Conservation (phyloP, 2,888 invertebrate species). For the Monochamus alternatus region DNA sequence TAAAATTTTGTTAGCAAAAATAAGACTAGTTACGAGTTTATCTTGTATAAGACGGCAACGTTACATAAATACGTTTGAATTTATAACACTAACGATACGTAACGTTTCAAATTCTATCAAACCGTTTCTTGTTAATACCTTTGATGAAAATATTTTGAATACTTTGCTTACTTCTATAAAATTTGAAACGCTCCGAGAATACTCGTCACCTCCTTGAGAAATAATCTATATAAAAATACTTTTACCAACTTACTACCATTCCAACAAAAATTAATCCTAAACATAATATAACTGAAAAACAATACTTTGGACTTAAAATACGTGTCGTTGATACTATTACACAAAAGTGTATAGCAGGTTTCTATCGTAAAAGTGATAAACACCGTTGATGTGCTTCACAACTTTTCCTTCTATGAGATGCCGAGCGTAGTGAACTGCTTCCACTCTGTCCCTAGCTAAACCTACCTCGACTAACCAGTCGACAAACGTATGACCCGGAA, state of each 20-base stretch:
- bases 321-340: slow-evolving; percentile 42
- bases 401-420: slow-evolving; percentile 89
- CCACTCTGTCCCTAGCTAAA: slow-evolving; percentile 83
- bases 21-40: no score
- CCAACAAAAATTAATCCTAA: background rate
- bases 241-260: background rate
- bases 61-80: slow-evolving; percentile 4
- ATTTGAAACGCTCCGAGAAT: background rate
- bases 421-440: slow-evolving; percentile 87
- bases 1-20: no score
- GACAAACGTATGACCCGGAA: slow-evolving; percentile 88
- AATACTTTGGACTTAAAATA: background rate
- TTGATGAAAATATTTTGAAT: no score
- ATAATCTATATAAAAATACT: slow-evolving; percentile 1
- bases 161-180: background rate
- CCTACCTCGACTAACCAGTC: slow-evolving; percentile 90
- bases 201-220: background rate
- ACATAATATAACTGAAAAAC: background rate
- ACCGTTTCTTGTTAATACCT: no score
- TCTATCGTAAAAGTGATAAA: slow-evolving; percentile 90
- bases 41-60: background rate
- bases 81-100: background rate
- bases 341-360: slow-evolving; percentile 86
- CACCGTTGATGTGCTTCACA: slow-evolving; percentile 86
- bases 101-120: no score